Percentiles rank a stretch among this genome's conserved stretches.
Conservation (phyloP, 1,140 invertebrate species). For the Drosophila nannoptera region DNA sequence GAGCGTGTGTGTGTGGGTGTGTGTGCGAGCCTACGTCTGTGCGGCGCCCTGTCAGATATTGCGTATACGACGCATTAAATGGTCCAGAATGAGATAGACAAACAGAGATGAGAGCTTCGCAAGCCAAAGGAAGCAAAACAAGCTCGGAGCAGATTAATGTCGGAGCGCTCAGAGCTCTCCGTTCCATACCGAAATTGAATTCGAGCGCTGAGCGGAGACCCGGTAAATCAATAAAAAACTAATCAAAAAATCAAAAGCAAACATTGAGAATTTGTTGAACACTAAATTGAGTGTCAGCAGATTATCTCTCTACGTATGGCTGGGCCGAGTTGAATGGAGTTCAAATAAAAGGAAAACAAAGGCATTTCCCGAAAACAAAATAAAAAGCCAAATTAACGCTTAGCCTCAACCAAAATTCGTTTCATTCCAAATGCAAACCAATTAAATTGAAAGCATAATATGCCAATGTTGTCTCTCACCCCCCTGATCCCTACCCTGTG, state of each 20-base stretch:
- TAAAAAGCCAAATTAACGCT: constrained; percentile 27
- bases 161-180: constrained; percentile 10
- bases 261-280: constrained; percentile 47
- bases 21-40: constrained; percentile 3
- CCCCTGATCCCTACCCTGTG: constrained; percentile 18
- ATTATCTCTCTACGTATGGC: constrained; percentile 15
- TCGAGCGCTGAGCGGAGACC: constrained; percentile 21
- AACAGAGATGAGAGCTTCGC: constrained; percentile 25
- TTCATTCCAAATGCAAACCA: constrained; percentile 60
- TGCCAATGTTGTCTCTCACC: constrained; percentile 8
- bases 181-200: constrained; percentile 27
- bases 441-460: constrained; percentile 58
- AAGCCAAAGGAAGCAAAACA: constrained; percentile 40
- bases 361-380: neutral
- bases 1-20: no score
- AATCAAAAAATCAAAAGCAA: constrained; percentile 65
- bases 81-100: constrained; percentile 60
- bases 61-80: constrained; percentile 66
- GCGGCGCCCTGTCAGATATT: constrained; percentile 34
- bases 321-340: constrained; percentile 17
- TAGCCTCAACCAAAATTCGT: constrained; percentile 28
- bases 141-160: constrained; percentile 48
- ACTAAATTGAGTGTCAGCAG: constrained; percentile 39
- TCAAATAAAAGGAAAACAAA: constrained; percentile 10
- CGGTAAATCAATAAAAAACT: constrained; percentile 71